These are phyloP conservation scores for Danio aesculapii DNA, from an alignment of 2,797 vertebrate species.

Conservation along the genomic window DNA sequence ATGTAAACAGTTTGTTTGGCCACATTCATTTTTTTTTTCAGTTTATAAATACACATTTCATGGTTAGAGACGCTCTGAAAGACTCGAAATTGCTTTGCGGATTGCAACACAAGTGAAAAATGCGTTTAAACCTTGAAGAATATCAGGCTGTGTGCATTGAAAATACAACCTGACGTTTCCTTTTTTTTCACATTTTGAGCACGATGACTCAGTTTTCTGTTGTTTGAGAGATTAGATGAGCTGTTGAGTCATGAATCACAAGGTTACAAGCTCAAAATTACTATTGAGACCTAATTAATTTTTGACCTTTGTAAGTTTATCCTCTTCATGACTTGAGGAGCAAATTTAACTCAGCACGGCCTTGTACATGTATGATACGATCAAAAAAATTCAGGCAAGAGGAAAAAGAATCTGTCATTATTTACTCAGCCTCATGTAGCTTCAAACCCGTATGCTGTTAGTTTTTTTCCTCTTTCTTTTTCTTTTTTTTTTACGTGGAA, in stretches of 20 bases:
- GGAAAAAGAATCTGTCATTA: not conserved
- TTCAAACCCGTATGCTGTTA: not conserved
- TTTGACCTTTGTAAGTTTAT: constrained; percentile 49
- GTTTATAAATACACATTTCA: constrained; percentile 6
- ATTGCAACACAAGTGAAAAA: not conserved
- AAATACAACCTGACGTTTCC: not conserved
- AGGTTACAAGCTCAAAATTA: constrained; percentile 44
- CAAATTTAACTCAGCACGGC: constrained; percentile 32
- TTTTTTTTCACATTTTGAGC: constrained; percentile 5
- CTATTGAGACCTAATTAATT: constrained; percentile 37
- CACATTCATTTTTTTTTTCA: constrained; percentile 30
- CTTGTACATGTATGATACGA: not conserved
- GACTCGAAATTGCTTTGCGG: not conserved
- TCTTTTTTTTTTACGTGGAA: not conserved
- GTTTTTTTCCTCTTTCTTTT: not conserved
- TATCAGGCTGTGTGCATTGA: not conserved
- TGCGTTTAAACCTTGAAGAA: constrained; percentile 5
- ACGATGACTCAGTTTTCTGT: constrained; percentile 14
- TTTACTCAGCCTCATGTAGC: not conserved
- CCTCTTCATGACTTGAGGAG: constrained; percentile 54
- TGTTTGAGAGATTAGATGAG: constrained; percentile 45
- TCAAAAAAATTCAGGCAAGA: not conserved
- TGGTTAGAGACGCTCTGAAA: not conserved
- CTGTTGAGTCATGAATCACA: constrained; percentile 30
- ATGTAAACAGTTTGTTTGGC: constrained; percentile 62